Percentiles rank a stretch among this genome's conserved stretches.
Evolutionary conservation across 2,888 invertebrate species (phyloP).

Genomic region (Phyto melanocephala): DNA sequence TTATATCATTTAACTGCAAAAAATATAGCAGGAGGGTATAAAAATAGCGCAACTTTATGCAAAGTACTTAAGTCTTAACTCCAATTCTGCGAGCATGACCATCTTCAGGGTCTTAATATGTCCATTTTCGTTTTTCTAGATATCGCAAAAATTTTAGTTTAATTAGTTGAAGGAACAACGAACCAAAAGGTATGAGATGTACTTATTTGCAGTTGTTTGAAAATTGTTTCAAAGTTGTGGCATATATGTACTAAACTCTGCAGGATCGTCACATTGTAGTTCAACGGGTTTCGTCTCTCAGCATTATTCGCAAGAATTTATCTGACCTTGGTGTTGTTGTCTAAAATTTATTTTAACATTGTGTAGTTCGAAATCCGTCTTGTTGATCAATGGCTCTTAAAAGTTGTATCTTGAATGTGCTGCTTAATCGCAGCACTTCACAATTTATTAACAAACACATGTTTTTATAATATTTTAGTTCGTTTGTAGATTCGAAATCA

Average conservation of each 20-base stretch:
- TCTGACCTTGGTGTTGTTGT: too few species aligned
- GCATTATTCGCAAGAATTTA: conserved; percentile 32
- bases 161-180: conserved; percentile 36
- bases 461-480: conserved; percentile 18
- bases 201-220: conserved; percentile 55
- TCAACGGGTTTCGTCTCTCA: conserved; percentile 33
- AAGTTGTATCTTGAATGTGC: conserved; percentile 40
- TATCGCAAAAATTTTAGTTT: conserved; percentile 47
- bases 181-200: conserved; percentile 45
- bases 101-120: conserved; percentile 39
- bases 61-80: conserved; percentile 31
- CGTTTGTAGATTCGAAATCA: background rate
- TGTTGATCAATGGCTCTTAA: conserved; percentile 48
- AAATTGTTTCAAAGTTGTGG: conserved; percentile 56
- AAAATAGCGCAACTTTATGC: conserved; percentile 35
- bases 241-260: conserved; percentile 45
- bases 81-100: conserved; percentile 44
- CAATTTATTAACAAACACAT: conserved; percentile 13
- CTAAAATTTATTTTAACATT: conserved; percentile 20
- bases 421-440: conserved; percentile 48
- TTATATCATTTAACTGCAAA: conserved; percentile 40
- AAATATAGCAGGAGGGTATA: conserved; percentile 24
- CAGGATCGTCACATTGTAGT: conserved; percentile 40
- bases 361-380: conserved; percentile 57
- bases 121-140: conserved; percentile 14